Evolutionary conservation across 1,140 invertebrate genomes (phyloP).

Genomic region (Leptinotarsa undecemlineata): DNA sequence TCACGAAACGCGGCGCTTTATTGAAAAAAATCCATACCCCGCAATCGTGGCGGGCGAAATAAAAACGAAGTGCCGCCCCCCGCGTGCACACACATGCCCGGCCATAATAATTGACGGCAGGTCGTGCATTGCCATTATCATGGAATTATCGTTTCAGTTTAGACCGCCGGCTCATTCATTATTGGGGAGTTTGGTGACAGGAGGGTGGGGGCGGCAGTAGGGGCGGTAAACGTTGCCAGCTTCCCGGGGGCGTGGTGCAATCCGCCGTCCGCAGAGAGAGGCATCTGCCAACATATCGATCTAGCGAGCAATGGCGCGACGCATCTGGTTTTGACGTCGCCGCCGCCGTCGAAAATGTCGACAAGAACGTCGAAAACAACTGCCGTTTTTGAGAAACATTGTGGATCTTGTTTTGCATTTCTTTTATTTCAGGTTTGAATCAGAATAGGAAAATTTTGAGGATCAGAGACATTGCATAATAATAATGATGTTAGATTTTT

Average conservation of each 20-base stretch:
- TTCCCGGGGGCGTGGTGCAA: conserved; percentile 34
- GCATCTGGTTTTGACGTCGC: conserved; percentile 37
- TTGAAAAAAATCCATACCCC: conserved; percentile 8
- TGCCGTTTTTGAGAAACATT: too few species aligned
- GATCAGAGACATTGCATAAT: too few species aligned
- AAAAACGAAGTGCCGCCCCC: neutral
- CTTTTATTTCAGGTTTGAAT: too few species aligned
- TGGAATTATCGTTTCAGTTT: conserved; percentile 56
- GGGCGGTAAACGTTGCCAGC: conserved; percentile 25
- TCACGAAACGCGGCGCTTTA: neutral
- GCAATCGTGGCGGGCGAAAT: neutral
- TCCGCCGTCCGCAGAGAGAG: conserved; percentile 20
- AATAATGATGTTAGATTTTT: too few species aligned
- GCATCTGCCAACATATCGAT: conserved; percentile 49
- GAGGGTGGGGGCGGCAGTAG: conserved; percentile 37
- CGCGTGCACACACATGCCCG: neutral
- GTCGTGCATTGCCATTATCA: conserved; percentile 53
- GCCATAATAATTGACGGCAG: conserved; percentile 42
- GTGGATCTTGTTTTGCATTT: too few species aligned
- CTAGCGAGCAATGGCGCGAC: conserved; percentile 43
- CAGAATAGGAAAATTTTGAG: too few species aligned
- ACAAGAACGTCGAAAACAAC: neutral
- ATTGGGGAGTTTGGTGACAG: conserved; percentile 51
- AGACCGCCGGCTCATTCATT: conserved; percentile 54
- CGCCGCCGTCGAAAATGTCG: conserved; percentile 1